phyloP scores from a whole-genome alignment of 2,113 vertebrate genomes.

The Ondatra zibethicus region DNA sequence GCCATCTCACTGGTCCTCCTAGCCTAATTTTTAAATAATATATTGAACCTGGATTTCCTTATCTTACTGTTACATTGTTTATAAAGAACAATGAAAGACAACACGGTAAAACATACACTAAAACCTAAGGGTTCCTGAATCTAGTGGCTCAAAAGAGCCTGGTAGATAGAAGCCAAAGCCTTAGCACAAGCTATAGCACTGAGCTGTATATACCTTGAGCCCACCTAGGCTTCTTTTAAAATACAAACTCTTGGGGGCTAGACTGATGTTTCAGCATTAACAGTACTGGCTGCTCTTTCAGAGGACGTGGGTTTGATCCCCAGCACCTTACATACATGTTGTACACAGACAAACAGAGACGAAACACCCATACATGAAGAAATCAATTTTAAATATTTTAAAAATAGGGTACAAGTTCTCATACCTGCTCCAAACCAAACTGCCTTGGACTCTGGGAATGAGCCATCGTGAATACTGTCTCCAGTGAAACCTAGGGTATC shows the following conservation, averaged over 20 bases:
- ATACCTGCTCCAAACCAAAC: neutral
- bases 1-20: neutral
- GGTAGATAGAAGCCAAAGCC: neutral
- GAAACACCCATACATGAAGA: neutral
- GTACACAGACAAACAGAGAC: neutral
- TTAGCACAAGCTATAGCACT: neutral
- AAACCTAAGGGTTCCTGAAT: neutral
- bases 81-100: neutral
- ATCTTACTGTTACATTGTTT: constrained; percentile 9
- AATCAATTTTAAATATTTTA: neutral
- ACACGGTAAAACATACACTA: neutral
- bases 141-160: neutral
- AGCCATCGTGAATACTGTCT: neutral
- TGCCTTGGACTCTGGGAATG: neutral
- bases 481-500: neutral
- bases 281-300: neutral
- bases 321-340: neutral
- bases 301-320: neutral
- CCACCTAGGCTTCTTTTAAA: neutral
- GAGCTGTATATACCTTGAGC: neutral
- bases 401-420: neutral
- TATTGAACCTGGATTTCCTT: neutral
- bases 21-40: neutral
- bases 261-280: neutral
- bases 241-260: neutral